Base-by-base conservation (phyloP, 2,888 invertebrate genomes). In the Diloba caeruleocephala region DNA sequence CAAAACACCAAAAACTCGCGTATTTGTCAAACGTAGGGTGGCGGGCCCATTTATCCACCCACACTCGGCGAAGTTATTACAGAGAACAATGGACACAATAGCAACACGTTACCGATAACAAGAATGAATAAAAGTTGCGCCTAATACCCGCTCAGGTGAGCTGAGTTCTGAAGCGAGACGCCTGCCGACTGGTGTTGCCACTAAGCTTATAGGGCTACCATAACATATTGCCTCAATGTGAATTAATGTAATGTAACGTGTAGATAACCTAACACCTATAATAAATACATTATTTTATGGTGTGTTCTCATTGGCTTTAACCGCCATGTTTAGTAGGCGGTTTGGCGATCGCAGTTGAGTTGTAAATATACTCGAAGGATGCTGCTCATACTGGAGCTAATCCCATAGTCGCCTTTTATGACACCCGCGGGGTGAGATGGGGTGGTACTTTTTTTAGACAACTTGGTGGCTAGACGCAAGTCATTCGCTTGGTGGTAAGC, bases 71-170 rank as follows among this genome's bases (percentile, higher is more conserved):
- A 54, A 52, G 42, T 52, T 67, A 43, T 43, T 44, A 46, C 14
- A 8, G 31, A 46, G 45, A 55, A 69, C 49, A 69, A 61, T 46
- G 28, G 33, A 39, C 41, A 60, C 50, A 70, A 58, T 45, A 10
- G 51, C 45, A 15, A 49, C 34, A 33, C 29, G 10, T 36, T 26
- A 28, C 15, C 23, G 42, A 59, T 63, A 50, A 52, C 55, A 64
- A 63, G 52, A 60, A 66, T 69, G 66, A 63, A 75, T 67, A 70
- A 66, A 74, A 72, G 57, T 72, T 61, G 32, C 19, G 12, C 44
- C 55, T 70, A 71, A 69, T 70, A 69, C 61, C 32, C 26, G 46
- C 55, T 67, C 65, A 52, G 31, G 54, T 68, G 26, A 45, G 38
- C 31, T 29, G 55, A 37, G 60, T 59, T 45, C 7, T 9, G 19